A percentile compares a stretch with the other conserved stretches of the same genome.
Conservation (phyloP, 2,888 invertebrate genomes). For the Diploptera punctata region DNA sequence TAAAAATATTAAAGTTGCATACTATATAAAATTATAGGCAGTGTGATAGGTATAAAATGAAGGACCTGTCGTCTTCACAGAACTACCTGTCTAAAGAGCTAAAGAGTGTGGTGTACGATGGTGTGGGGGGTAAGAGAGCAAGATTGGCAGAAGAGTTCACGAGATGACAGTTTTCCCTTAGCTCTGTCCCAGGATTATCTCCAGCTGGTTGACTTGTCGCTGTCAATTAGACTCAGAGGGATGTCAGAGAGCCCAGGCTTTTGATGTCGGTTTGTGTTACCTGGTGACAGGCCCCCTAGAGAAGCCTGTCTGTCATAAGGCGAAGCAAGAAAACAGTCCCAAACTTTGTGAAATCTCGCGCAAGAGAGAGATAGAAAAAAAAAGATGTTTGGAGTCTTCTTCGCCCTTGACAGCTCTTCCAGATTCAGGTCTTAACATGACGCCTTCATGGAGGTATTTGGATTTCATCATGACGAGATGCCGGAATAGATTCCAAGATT, state of each 20-base stretch:
- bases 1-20: too few species aligned
- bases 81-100: slow-evolving; percentile 15
- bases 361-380: not conserved
- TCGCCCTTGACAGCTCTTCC: slow-evolving; percentile 1
- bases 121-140: slow-evolving; percentile 25
- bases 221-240: slow-evolving; percentile 53
- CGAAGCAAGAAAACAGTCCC: slow-evolving; percentile 9
- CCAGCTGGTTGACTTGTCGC: slow-evolving; percentile 57
- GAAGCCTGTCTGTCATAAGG: slow-evolving; percentile 22
- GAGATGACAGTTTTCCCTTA: slow-evolving; percentile 45
- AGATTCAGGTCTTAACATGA: slow-evolving; percentile 2
- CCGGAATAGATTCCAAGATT: not conserved
- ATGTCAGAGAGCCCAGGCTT: slow-evolving; percentile 25
- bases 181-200: slow-evolving; percentile 52
- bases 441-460: slow-evolving; percentile 15
- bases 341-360: slow-evolving; percentile 29
- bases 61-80: slow-evolving; percentile 22
- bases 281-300: slow-evolving; percentile 25
- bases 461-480: not conserved
- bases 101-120: slow-evolving; percentile 17
- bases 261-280: slow-evolving; percentile 35
- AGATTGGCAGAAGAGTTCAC: slow-evolving; percentile 43
- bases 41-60: too few species aligned
- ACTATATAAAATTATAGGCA: too few species aligned
- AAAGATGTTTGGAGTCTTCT: too few species aligned